These are phyloP conservation scores for Notamacropus eugenii DNA, from an alignment of 2,797 vertebrate genomes.

Conservation along the genomic window DNA sequence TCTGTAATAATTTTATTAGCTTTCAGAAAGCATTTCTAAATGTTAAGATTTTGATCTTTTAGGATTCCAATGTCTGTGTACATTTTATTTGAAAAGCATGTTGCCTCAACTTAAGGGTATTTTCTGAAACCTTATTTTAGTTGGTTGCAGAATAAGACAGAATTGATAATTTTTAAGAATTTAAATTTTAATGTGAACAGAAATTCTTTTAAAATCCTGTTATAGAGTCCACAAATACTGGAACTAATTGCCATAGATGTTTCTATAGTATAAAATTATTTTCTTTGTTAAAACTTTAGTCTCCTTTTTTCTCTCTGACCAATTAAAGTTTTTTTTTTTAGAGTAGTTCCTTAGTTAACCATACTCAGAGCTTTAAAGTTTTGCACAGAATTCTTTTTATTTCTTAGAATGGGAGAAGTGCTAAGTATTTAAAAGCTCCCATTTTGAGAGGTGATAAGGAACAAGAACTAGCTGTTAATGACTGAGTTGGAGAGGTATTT, in stretches of 20 bases:
- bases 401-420: conserved; percentile 9
- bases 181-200: not conserved
- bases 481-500: not conserved
- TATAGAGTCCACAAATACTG: not conserved
- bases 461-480: conserved; percentile 28
- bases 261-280: not conserved
- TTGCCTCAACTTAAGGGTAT: not conserved
- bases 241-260: not conserved
- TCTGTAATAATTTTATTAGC: not conserved
- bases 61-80: not conserved
- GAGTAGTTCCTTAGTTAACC: not conserved
- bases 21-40: not conserved
- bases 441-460: conserved; percentile 46
- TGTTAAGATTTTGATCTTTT: not conserved
- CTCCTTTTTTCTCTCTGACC: not conserved
- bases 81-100: not conserved
- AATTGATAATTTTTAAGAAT: not conserved
- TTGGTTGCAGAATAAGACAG: not conserved
- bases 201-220: not conserved
- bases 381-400: conserved; percentile 16
- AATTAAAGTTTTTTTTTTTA: not conserved
- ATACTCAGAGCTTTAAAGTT: conserved; percentile 7
- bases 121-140: not conserved
- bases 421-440: conserved; percentile 9
- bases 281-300: not conserved